Base-by-base conservation (phyloP, 35 echinoderm and acorn worm species). In the Patiria miniata region DNA sequence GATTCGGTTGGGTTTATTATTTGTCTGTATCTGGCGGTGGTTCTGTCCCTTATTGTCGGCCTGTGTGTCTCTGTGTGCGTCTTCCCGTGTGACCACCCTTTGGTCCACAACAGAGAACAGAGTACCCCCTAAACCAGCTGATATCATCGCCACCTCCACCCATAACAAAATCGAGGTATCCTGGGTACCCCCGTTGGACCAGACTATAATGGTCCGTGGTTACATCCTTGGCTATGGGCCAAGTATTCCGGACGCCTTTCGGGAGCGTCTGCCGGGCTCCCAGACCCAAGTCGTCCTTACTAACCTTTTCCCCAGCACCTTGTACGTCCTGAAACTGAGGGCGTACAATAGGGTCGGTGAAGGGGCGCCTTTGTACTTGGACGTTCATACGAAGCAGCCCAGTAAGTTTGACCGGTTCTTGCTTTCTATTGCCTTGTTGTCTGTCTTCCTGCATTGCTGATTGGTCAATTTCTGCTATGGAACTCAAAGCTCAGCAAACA, bases 271-370 rank as follows among this genome's bases (percentile, higher is more conserved):
- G 18, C n/a, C 32, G 15, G 40, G 78, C 28, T 79, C 79, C 2
- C 81, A 33, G 4, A 60, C 79, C 52, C 80, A 80, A 33, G 82
- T 54, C 57, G 79, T 54, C 19, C 61, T 97, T 39, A 79, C 39
- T 17, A 89, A 91, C 68, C 79, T 94, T 8, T n/a, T 81, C 57
- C 80, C 89, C 0, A 83, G 90, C 37, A 78, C 85, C 16, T 32
- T 78, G 51, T 97, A 97, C 82, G 86, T 97, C 16, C 87, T 97
- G 21, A 87, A 59, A 73, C 82, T 97, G 18, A 79, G 92, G 85
- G 95, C 95, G 14, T 91, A 85, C 61, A 97, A 97, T 65, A 50
- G 69, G 26, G 79, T 37, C 18, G 95, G 95, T 30, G 91, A 91
- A 81, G 95, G 95, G 39, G 37, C 30, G 23, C 51, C 88, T 1